phyloP scores from a whole-genome alignment of 1,140 invertebrate species.

The Lepidurus arcticus region DNA sequence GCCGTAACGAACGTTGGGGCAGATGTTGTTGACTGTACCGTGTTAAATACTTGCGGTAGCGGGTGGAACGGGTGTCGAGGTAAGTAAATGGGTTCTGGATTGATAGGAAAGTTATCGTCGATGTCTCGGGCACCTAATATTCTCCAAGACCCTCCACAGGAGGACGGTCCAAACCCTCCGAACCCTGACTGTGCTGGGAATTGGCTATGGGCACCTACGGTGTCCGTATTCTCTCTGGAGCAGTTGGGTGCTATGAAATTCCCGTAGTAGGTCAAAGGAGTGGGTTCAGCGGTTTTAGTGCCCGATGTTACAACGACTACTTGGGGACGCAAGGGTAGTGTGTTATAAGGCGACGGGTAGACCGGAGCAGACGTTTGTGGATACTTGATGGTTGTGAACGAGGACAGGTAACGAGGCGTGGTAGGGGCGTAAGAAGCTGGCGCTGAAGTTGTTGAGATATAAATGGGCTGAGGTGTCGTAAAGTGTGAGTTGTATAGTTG shows the following conservation, averaged over 20 bases:
- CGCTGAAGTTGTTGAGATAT: background rate
- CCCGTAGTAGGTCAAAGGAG: background rate
- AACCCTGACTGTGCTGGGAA: background rate
- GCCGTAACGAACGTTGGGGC: background rate
- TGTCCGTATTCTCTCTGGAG: background rate
- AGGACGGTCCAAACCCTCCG: background rate
- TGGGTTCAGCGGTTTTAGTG: background rate
- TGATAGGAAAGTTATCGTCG: background rate
- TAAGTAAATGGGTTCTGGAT: background rate
- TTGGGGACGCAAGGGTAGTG: background rate
- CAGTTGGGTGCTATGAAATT: background rate
- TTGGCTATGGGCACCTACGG: background rate
- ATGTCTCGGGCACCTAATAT: background rate
- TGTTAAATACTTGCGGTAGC: background rate
- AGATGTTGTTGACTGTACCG: background rate
- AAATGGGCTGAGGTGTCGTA: constrained; percentile 7
- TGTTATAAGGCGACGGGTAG: background rate
- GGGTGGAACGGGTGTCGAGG: background rate
- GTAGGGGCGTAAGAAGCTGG: background rate
- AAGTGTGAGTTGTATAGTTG: background rate
- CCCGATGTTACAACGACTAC: constrained; percentile 7
- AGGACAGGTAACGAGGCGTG: background rate
- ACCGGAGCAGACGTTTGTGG: background rate
- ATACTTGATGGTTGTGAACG: background rate
- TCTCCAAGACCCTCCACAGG: background rate